Evolutionary conservation across 2,797 vertebrate species (phyloP).

Genomic region (Oceanodroma leucorhoa): DNA sequence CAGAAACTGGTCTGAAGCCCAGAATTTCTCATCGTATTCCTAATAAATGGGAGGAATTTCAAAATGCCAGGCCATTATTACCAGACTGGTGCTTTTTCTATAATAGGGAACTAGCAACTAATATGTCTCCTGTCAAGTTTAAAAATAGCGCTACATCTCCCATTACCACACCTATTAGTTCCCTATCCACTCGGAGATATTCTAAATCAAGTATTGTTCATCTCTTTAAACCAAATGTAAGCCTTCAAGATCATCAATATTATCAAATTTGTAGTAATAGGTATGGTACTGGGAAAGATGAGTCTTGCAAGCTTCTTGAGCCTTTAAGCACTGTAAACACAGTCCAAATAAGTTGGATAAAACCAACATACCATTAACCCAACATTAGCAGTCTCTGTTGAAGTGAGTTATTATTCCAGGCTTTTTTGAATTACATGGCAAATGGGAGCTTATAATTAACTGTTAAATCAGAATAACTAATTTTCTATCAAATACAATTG

Average conservation of each 20-base stretch:
- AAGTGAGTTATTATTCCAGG: background rate
- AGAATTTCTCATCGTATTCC: slow-evolving; percentile 36
- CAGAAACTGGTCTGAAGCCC: background rate
- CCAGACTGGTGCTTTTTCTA: slow-evolving; percentile 67
- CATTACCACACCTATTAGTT: slow-evolving; percentile 70
- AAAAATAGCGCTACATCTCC: slow-evolving; percentile 72
- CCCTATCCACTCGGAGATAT: slow-evolving; percentile 33
- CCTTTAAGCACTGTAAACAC: background rate
- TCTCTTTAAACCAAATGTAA: slow-evolving; percentile 49
- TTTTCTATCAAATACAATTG: background rate
- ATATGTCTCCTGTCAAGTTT: slow-evolving; percentile 73
- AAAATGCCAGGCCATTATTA: slow-evolving; percentile 67
- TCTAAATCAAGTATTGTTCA: slow-evolving; percentile 63
- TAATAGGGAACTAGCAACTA: slow-evolving; percentile 73
- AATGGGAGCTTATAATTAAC: slow-evolving; percentile 41
- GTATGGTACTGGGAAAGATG: background rate
- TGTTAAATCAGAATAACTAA: slow-evolving; percentile 18
- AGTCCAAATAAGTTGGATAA: background rate
- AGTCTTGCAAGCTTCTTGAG: background rate
- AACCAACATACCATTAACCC: background rate
- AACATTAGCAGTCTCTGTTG: background rate
- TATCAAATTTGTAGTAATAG: background rate
- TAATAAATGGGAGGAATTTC: slow-evolving; percentile 59
- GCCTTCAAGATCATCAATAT: slow-evolving; percentile 15
- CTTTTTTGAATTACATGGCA: slow-evolving; percentile 17